A percentile compares a stretch with the other conserved stretches of the same genome.
Evolutionary conservation across 2,113 vertebrate species (phyloP).

Genomic region (Glaucidium brasilianum): DNA sequence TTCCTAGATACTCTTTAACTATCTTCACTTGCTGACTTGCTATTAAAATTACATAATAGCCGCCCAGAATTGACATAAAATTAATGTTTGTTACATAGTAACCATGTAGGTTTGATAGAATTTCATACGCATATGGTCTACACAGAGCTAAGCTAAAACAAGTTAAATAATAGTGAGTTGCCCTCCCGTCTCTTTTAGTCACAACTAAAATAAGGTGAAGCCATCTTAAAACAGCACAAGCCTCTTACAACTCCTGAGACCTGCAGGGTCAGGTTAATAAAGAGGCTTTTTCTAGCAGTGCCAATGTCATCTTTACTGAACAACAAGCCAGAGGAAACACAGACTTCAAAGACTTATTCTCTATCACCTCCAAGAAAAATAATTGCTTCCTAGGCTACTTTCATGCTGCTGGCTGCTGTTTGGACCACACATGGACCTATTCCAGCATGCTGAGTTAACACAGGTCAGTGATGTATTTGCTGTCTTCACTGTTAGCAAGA

Average conservation of each 20-base stretch:
- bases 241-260: not conserved
- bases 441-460: not conserved
- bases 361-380: not conserved
- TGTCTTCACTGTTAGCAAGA: not conserved
- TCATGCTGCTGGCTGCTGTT: not conserved
- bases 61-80: not conserved
- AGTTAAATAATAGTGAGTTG: not conserved
- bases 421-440: not conserved
- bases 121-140: not conserved
- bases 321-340: not conserved
- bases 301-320: not conserved
- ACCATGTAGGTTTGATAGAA: not conserved
- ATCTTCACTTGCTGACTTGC: not conserved
- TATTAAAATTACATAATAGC: not conserved
- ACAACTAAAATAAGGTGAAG: not conserved
- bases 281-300: not conserved
- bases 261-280: not conserved
- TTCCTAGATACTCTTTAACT: not conserved
- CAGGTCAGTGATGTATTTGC: no score
- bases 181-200: not conserved
- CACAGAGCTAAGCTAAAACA: not conserved
- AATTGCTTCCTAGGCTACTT: not conserved
- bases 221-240: not conserved
- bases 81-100: not conserved
- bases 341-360: not conserved